Percentiles rank a stretch among this genome's conserved stretches.
These are phyloP conservation scores for Apteryx mantelli DNA, from an alignment of 2,113 vertebrate species.

Conservation along the genomic window DNA sequence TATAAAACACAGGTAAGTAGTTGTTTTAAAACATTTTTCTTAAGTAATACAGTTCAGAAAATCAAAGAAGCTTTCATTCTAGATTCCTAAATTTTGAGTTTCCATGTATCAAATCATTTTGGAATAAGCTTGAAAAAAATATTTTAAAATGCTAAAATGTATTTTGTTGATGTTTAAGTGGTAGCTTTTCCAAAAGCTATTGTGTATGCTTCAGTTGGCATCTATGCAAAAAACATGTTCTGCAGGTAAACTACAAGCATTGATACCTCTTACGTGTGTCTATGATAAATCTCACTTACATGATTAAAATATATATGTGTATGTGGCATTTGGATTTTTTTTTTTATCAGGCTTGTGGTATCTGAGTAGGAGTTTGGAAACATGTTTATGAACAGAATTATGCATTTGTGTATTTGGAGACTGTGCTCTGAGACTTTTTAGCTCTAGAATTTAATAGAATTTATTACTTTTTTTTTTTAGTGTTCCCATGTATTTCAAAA, in stretches of 20 bases:
- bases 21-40: neutral
- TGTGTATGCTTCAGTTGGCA: neutral
- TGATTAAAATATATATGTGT: neutral
- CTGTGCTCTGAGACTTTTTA: neutral
- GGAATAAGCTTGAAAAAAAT: neutral
- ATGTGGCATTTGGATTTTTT: neutral
- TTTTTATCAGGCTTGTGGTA: neutral
- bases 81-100: neutral
- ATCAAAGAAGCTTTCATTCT: fast-evolving
- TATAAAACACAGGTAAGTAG: neutral
- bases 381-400: neutral
- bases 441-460: neutral
- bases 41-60: neutral
- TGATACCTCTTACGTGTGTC: neutral
- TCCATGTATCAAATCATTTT: neutral
- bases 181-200: neutral
- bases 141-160: neutral
- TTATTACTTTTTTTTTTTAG: neutral
- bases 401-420: neutral
- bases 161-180: neutral
- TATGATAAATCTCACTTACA: neutral
- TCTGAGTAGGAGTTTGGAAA: neutral
- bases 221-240: neutral
- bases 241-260: neutral
- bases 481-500: neutral